These are phyloP conservation scores for Centropus unirufus DNA, from an alignment of 2,113 vertebrate species.

Conservation along the genomic window DNA sequence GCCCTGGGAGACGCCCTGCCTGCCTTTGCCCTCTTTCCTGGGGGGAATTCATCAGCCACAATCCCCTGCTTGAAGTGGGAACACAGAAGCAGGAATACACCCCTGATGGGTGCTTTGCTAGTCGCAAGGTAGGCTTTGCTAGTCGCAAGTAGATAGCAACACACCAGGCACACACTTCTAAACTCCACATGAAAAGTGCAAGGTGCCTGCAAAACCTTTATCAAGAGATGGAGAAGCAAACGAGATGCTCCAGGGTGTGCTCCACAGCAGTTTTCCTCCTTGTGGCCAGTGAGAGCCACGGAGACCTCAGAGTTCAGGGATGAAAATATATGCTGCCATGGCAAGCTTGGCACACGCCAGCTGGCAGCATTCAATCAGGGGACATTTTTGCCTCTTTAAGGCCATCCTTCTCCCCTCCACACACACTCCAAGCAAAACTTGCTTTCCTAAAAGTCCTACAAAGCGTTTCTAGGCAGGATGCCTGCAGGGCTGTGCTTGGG, in stretches of 20 bases:
- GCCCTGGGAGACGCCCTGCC: not conserved
- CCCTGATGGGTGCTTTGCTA: not conserved
- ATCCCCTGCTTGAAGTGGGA: not conserved
- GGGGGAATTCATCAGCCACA: not conserved
- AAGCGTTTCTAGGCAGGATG: not conserved
- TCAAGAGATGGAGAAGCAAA: not conserved
- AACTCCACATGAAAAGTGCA: not conserved
- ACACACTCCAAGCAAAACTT: not conserved
- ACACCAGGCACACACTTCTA: not conserved
- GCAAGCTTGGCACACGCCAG: not conserved
- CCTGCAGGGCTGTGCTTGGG: not conserved
- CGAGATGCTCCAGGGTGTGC: not conserved
- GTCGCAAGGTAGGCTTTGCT: not conserved
- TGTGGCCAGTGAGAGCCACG: rapidly evolving
- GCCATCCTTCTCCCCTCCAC: not conserved
- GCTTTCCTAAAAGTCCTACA: not conserved
- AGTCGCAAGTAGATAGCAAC: not conserved
- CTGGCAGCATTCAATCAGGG: not conserved
- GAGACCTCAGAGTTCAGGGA: not conserved
- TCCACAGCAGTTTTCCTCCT: not conserved
- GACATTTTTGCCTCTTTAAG: not conserved
- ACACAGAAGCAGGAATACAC: not conserved
- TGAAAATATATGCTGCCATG: not conserved
- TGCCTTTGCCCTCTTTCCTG: slow-evolving; percentile 27
- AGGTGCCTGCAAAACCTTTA: not conserved